A percentile compares a stretch with the other conserved stretches of the same genome.
These are phyloP conservation scores for Thumatha senex DNA, from an alignment of 2,888 invertebrate species.

Conservation along the genomic window DNA sequence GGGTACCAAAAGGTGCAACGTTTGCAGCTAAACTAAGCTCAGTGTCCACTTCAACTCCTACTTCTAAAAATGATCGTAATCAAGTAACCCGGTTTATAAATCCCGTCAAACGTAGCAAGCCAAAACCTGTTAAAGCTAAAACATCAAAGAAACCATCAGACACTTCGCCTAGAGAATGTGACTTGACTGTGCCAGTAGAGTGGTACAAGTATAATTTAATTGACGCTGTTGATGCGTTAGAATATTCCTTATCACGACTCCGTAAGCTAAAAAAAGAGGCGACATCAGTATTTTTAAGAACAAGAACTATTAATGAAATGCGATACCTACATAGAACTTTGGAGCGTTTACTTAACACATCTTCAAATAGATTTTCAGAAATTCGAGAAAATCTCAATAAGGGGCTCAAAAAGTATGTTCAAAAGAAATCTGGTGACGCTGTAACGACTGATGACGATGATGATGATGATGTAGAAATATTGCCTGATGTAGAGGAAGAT, in stretches of 20 bases:
- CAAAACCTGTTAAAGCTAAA: slow-evolving; percentile 23
- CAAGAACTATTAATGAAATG: slow-evolving; percentile 75
- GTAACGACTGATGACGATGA: slow-evolving; percentile 45
- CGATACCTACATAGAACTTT: slow-evolving; percentile 79
- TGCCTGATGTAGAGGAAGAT: slow-evolving; percentile 64
- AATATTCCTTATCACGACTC: slow-evolving; percentile 80
- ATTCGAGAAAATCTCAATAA: slow-evolving; percentile 80
- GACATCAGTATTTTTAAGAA: slow-evolving; percentile 69
- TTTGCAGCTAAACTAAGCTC: slow-evolving; percentile 70
- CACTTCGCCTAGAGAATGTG: slow-evolving; percentile 45
- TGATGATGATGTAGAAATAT: slow-evolving; percentile 71
- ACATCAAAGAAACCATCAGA: slow-evolving; percentile 28
- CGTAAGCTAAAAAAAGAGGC: slow-evolving; percentile 78
- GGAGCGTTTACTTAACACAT: slow-evolving; percentile 81
- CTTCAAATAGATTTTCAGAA: slow-evolving; percentile 79
- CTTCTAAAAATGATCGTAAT: slow-evolving; percentile 25
- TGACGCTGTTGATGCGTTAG: slow-evolving; percentile 82
- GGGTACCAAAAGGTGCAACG: slow-evolving; percentile 56
- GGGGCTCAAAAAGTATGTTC: slow-evolving; percentile 78
- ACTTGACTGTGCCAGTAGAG: slow-evolving; percentile 74
- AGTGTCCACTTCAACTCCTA: slow-evolving; percentile 35
- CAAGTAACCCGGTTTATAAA: slow-evolving; percentile 15
- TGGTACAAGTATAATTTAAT: slow-evolving; percentile 84
- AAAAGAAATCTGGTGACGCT: slow-evolving; percentile 50
- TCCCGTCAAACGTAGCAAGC: slow-evolving; percentile 22